These are phyloP conservation scores for Melanotaenia parkinsoni DNA, from an alignment of 2,797 vertebrate species.

Conservation along the genomic window DNA sequence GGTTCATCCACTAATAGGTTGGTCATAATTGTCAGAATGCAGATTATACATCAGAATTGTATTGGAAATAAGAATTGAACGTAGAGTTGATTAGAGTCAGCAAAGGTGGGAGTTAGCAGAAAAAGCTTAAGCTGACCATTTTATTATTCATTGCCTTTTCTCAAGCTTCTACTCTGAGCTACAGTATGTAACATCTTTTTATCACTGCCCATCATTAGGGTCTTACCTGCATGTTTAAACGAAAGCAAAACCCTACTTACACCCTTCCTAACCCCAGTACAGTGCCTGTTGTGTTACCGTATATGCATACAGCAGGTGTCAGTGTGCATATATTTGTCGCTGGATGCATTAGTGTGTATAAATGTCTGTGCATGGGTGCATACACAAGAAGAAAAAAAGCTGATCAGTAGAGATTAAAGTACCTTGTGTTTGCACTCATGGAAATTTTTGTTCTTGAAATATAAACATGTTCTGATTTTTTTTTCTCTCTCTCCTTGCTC, in stretches of 20 bases:
- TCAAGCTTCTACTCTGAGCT: slow-evolving; percentile 38
- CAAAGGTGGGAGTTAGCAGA: neutral
- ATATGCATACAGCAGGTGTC: slow-evolving; percentile 46
- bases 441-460: neutral
- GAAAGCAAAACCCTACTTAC: slow-evolving; percentile 50
- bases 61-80: neutral
- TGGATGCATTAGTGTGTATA: slow-evolving; percentile 1
- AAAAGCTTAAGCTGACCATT: neutral
- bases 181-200: slow-evolving; percentile 40
- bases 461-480: slow-evolving; percentile 48
- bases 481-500: slow-evolving; percentile 34
- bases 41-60: neutral
- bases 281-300: slow-evolving; percentile 49
- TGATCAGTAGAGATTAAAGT: slow-evolving; percentile 18
- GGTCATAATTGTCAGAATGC: neutral
- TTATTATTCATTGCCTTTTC: slow-evolving; percentile 21
- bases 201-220: slow-evolving; percentile 46
- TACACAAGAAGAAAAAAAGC: slow-evolving; percentile 62
- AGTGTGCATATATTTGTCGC: slow-evolving; percentile 51
- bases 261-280: slow-evolving; percentile 73
- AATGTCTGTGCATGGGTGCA: slow-evolving; percentile 61
- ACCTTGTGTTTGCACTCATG: slow-evolving; percentile 76
- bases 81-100: neutral
- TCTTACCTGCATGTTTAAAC: slow-evolving; percentile 70
- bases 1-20: slow-evolving; percentile 52